Evolutionary conservation across 2,888 invertebrate genomes (phyloP).

Genomic region (Rugalucina vietnamica): DNA sequence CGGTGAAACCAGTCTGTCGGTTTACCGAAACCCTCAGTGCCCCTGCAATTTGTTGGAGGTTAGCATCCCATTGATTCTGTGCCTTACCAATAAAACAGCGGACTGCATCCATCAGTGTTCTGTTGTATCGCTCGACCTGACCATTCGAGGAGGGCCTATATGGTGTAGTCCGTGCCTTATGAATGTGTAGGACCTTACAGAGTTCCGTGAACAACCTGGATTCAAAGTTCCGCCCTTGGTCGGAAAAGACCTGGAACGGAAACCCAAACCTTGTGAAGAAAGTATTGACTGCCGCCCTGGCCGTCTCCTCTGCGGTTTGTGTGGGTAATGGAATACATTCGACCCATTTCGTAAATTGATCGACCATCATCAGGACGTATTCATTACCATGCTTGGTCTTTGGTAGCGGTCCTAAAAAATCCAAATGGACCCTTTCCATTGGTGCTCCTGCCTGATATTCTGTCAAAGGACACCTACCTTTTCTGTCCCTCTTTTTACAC

Average conservation of each 20-base stretch:
- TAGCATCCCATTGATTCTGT: background rate
- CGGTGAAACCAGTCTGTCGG: background rate
- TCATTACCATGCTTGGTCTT: constrained; percentile 20
- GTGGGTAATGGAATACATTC: background rate
- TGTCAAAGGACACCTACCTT: constrained; percentile 11
- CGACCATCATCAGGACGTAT: constrained; percentile 24
- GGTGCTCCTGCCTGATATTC: constrained; percentile 91
- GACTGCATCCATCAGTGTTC: background rate
- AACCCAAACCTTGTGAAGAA: constrained; percentile 25
- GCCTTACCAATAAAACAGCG: background rate
- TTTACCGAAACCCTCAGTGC: background rate
- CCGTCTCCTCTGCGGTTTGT: no score
- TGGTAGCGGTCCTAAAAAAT: constrained; percentile 38
- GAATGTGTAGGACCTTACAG: background rate
- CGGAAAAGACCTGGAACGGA: background rate
- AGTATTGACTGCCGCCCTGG: background rate
- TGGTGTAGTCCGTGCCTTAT: background rate
- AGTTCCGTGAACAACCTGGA: background rate
- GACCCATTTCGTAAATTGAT: constrained; percentile 16
- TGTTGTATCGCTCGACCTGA: background rate
- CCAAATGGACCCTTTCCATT: constrained; percentile 41
- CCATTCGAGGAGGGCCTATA: background rate
- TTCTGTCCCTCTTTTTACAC: background rate
- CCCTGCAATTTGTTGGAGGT: background rate
- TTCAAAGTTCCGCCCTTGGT: constrained; percentile 21